Conservation (phyloP, 2,888 invertebrate species). For the Laspeyria flexula region DNA sequence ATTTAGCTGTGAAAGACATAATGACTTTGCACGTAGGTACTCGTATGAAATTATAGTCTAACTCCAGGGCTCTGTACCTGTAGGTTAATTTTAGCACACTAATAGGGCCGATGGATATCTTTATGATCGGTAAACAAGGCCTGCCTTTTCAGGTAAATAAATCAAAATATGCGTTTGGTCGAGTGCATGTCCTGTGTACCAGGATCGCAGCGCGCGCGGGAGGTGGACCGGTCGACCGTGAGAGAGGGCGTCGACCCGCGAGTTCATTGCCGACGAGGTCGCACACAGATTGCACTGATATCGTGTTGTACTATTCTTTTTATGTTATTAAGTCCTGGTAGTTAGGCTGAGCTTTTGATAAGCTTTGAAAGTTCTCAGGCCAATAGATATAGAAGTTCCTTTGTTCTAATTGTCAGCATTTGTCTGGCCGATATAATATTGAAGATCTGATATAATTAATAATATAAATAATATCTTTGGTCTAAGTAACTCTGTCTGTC, state of each 20-base stretch:
- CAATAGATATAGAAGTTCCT: too few relatives aligned
- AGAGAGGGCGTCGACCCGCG: constrained; percentile 44
- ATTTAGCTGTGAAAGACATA: too few relatives aligned
- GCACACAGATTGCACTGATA: constrained; percentile 29
- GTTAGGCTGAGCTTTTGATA: constrained; percentile 6
- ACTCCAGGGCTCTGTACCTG: too few relatives aligned
- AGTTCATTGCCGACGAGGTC: constrained; percentile 46
- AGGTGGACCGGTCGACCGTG: constrained; percentile 47
- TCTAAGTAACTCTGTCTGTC: too few relatives aligned
- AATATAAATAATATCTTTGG: too few relatives aligned
- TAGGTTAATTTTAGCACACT: too few relatives aligned
- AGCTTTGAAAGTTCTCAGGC: background rate
- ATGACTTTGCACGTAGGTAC: too few relatives aligned
- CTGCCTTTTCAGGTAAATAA: background rate
- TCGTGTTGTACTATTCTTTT: constrained; percentile 1
- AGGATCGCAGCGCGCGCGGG: constrained; percentile 37
- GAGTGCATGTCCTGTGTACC: constrained; percentile 32
- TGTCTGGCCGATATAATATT: too few relatives aligned
- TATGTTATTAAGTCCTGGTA: constrained; percentile 9
- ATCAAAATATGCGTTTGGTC: background rate
- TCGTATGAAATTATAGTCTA: too few relatives aligned
- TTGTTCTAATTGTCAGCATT: too few relatives aligned
- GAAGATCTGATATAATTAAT: too few relatives aligned
- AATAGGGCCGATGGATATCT: too few relatives aligned
- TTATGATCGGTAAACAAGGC: background rate